Evolutionary conservation across 1,140 invertebrate genomes (phyloP), one percentile per base, ranked within the genome.

Genomic region (Heliconius eleuchia): DNA sequence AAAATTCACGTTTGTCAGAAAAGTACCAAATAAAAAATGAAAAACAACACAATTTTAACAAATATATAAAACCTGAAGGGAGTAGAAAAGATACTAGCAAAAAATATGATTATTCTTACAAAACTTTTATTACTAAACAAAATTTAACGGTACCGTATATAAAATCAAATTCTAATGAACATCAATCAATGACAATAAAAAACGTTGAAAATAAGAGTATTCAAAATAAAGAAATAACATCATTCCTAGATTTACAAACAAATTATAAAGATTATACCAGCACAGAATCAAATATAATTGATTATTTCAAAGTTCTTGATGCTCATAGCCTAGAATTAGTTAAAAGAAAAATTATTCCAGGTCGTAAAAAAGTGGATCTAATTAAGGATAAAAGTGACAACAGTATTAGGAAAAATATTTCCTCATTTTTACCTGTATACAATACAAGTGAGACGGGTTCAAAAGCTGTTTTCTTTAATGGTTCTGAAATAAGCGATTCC

Each of bases 281-380:
- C 30, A 81, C 77, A n/a, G 83, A 82, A 34, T 73, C 77, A 55
- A 80, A 84, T 77, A 11, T 76, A 18, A 66, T 57, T 46, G 80
- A 81, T 71, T 74, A 83, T 55, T 83, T 83, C 42, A 76, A 85
- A 50, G 76, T 74, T 39, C 71, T 84, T 70, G 85, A 87, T 52
- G 46, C 72, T 19, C 78, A 83, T 73, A 84, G 74, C 37, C 71
- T 83, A 81, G 82, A 84, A 75, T 82, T 87, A 37, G 74, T 85
- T 13, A 86, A 86, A 83, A 82, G 39, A 37, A 85, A 84, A 72
- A 73, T 84, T 8, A 80, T 83, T 50, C 50, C 73, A 39, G 37
- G 71, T 74, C 79, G 19, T 75, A 76, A 76, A 50, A 57, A n/a
- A 3, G 2, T 9, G 13, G 8, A 39, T 23, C n/a, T 66, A 11